Percentiles rank a stretch among this genome's conserved stretches.
These are phyloP conservation scores for Uropetala carovei DNA, from an alignment of 2,888 invertebrate species.

Conservation along the genomic window DNA sequence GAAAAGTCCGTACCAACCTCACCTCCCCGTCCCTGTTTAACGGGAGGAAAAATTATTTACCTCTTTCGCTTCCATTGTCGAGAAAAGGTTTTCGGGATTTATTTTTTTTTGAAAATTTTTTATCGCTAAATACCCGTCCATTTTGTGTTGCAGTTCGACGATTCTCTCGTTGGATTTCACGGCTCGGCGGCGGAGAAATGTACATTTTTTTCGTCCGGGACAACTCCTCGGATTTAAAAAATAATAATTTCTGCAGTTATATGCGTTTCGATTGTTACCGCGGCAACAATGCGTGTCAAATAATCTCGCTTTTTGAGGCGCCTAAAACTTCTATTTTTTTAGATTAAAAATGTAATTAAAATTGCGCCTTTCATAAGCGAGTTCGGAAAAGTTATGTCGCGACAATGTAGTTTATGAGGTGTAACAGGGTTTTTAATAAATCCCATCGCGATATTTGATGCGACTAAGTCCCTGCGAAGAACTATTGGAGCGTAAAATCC, in stretches of 20 bases:
- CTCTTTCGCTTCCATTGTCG: neutral
- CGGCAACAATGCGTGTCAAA: neutral
- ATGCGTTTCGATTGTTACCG: neutral
- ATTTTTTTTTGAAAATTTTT: no score
- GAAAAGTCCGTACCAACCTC: conserved; percentile 37
- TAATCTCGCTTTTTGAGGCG: neutral
- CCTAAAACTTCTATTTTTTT: neutral
- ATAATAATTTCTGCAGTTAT: neutral
- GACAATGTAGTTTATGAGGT: no score
- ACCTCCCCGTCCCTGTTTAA: neutral
- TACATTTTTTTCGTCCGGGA: neutral
- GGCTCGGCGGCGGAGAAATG: neutral
- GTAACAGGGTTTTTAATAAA: no score
- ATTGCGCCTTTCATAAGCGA: neutral
- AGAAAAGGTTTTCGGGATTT: neutral
- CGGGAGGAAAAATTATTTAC: neutral
- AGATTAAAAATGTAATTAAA: neutral
- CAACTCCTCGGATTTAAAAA: neutral
- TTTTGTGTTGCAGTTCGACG: conserved; percentile 1
- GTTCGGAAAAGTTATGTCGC: neutral
- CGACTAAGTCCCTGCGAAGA: no score
- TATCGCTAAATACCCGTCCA: neutral
- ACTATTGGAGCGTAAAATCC: no score
- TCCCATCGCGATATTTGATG: no score
- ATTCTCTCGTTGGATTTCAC: neutral